Evolutionary conservation across 1,140 invertebrate genomes (phyloP).

Genomic region (Drosophila watanabei): DNA sequence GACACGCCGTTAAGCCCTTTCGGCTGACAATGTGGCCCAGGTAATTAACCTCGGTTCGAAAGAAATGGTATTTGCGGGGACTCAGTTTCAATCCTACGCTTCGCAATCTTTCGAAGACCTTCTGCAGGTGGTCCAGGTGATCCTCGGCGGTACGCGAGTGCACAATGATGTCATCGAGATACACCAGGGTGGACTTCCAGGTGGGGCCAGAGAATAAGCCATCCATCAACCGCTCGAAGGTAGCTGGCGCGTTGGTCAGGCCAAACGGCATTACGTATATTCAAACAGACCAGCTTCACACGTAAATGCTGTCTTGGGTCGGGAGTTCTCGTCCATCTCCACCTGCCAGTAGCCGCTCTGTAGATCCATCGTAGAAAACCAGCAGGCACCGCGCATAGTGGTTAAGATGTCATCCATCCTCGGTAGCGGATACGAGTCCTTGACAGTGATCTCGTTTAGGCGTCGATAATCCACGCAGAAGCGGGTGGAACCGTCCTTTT

Average conservation of each 20-base stretch:
- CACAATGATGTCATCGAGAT: conserved; percentile 27
- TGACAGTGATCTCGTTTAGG: too few relatives aligned
- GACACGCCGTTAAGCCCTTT: too few relatives aligned
- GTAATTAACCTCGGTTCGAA: neutral
- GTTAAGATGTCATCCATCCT: too few relatives aligned
- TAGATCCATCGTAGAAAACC: too few relatives aligned
- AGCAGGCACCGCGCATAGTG: too few relatives aligned
- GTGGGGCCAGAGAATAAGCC: neutral
- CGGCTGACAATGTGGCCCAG: neutral
- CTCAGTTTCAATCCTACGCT: neutral
- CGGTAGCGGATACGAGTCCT: too few relatives aligned
- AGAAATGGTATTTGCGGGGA: neutral
- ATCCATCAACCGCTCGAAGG: conserved; percentile 17
- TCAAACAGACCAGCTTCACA: too few relatives aligned
- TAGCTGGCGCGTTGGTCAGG: conserved; percentile 11
- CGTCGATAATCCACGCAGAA: conserved; percentile 72
- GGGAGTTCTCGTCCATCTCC: too few relatives aligned
- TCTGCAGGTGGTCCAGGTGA: conserved; percentile 3
- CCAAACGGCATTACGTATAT: too few relatives aligned
- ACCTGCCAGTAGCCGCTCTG: too few relatives aligned
- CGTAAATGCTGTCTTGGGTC: too few relatives aligned
- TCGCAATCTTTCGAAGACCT: conserved; percentile 6
- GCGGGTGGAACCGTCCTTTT: conserved; percentile 80
- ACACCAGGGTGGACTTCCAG: conserved; percentile 8
- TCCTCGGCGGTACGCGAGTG: conserved; percentile 1